Evolutionary conservation across 2,888 invertebrate species (phyloP).

Genomic region (Microctonus hyperodae): DNA sequence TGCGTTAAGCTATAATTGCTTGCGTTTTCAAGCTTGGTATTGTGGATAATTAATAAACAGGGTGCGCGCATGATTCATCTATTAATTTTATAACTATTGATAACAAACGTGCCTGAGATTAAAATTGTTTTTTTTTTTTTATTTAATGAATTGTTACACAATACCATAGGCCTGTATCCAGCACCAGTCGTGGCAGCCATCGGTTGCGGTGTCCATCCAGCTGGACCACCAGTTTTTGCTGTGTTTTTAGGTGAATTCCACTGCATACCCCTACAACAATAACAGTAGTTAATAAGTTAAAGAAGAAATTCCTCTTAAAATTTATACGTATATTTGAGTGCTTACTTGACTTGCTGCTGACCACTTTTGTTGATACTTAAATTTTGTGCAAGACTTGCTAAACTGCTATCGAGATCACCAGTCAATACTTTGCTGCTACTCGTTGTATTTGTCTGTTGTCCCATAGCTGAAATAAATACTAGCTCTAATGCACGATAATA

Average conservation of each 20-base stretch:
- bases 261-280: constrained; percentile 82
- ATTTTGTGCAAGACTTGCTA: constrained; percentile 93
- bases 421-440: constrained; percentile 80
- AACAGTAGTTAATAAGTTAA: background rate
- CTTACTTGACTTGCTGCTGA: constrained; percentile 76
- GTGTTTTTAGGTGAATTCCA: constrained; percentile 91
- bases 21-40: background rate
- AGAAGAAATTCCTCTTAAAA: constrained; percentile 18
- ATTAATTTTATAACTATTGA: background rate
- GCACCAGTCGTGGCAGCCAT: constrained; percentile 89
- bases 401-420: constrained; percentile 92
- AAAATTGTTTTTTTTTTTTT: background rate
- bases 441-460: constrained; percentile 61
- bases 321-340: constrained; percentile 45
- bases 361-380: constrained; percentile 84
- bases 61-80: background rate
- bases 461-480: constrained; percentile 52
- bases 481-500: constrained; percentile 52
- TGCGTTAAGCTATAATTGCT: background rate
- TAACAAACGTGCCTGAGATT: constrained; percentile 17
- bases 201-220: constrained; percentile 86
- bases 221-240: constrained; percentile 74
- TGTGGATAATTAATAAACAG: background rate
- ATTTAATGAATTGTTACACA: constrained; percentile 50
- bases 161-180: constrained; percentile 88